A percentile compares a stretch with the other conserved stretches of the same genome.
Conservation (phyloP, 23 tunicate species). For the Botrylloides violaceus region DNA sequence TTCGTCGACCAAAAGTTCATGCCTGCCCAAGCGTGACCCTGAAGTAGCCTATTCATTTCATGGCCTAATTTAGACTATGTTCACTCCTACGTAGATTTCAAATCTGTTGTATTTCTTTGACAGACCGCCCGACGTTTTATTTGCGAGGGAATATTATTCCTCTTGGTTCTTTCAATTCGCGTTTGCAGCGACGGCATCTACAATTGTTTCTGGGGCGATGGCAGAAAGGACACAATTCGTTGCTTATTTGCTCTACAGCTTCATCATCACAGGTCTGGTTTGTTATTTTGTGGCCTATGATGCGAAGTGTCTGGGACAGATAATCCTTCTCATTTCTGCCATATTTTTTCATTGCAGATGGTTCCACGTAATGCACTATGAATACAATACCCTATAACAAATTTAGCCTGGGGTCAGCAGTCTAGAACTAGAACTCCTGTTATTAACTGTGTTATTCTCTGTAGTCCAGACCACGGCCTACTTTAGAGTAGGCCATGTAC, state of each 20-base stretch:
- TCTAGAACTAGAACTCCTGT: too few relatives aligned
- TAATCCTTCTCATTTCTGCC: neutral
- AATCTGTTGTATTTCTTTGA: neutral
- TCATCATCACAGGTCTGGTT: slow-evolving; percentile 51
- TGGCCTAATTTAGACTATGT: too few relatives aligned
- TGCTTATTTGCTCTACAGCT: slow-evolving; percentile 80
- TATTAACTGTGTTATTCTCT: too few relatives aligned
- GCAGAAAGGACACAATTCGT: slow-evolving; percentile 83
- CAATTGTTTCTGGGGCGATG: slow-evolving; percentile 92
- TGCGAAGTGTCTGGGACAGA: neutral
- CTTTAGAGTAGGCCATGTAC: too few relatives aligned
- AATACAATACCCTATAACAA: too few relatives aligned
- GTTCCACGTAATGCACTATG: too few relatives aligned
- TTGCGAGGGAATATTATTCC: slow-evolving; percentile 37
- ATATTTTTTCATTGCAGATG: neutral
- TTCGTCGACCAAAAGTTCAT: too few relatives aligned
- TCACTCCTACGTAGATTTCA: neutral
- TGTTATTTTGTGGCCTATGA: too few relatives aligned
- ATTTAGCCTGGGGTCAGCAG: too few relatives aligned
- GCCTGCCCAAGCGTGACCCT: too few relatives aligned
- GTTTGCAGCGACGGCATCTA: slow-evolving; percentile 93
- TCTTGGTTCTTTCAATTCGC: slow-evolving; percentile 87
- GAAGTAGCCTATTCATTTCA: too few relatives aligned
- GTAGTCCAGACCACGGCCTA: too few relatives aligned
- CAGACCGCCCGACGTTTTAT: slow-evolving; percentile 6